Conservation (phyloP, 2,797 vertebrate genomes). For the Anableps anableps region DNA sequence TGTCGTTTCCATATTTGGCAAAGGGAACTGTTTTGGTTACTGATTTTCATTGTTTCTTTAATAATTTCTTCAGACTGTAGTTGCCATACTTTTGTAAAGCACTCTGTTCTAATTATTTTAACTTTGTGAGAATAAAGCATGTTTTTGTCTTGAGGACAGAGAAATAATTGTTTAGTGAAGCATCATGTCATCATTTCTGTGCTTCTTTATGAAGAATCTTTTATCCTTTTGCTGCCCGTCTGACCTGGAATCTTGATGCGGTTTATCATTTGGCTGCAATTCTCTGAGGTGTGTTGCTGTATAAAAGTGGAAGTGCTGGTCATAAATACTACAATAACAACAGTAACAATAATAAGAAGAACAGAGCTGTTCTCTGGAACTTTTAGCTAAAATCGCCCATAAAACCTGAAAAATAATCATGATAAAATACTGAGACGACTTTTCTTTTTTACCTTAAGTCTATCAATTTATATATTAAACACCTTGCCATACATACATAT, state of each 20-base stretch:
- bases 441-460: neutral
- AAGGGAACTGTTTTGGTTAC: neutral
- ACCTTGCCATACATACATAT: neutral
- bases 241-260: constrained; percentile 18
- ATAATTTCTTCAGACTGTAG: neutral
- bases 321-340: neutral
- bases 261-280: constrained; percentile 11
- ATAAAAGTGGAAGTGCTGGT: neutral
- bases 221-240: neutral
- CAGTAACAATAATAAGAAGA: too few relatives aligned
- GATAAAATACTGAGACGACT: neutral
- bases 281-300: neutral
- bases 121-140: neutral
- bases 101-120: neutral
- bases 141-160: constrained; percentile 22
- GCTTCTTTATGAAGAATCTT: constrained; percentile 15
- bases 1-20: neutral
- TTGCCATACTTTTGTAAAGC: neutral
- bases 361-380: neutral
- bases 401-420: neutral
- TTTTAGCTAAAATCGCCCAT: neutral
- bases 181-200: constrained; percentile 15
- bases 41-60: neutral
- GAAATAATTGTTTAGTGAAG: constrained; percentile 23
- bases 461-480: neutral